phyloP scores from a whole-genome alignment of 2,888 invertebrate genomes.

The Stenoptilia bipunctidactyla region DNA sequence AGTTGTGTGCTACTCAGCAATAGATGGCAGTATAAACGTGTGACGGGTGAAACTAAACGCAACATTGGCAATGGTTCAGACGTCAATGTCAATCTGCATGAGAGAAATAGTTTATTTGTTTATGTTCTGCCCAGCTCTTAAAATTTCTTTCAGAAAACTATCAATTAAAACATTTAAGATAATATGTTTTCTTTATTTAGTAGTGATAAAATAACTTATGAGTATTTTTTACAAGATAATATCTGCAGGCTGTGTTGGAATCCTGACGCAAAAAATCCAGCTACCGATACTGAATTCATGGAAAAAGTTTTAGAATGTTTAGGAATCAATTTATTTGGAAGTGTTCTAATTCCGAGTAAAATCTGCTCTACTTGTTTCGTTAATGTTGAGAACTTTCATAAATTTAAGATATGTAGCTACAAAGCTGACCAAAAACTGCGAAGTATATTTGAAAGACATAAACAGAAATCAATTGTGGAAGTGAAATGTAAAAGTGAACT shows the following conservation, averaged over 20 bases:
- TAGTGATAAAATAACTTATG: conserved; percentile 19
- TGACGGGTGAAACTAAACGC: background rate
- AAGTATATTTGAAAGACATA: conserved; percentile 22
- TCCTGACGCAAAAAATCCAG: background rate
- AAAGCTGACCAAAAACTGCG: conserved; percentile 31
- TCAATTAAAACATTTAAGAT: too few species aligned
- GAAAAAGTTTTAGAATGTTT: conserved; percentile 39
- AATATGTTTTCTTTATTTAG: too few species aligned
- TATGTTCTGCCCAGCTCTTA: too few species aligned
- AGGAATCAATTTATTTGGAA: conserved; percentile 28
- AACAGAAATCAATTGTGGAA: background rate
- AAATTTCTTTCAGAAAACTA: too few species aligned
- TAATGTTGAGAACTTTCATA: conserved; percentile 34
- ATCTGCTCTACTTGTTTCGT: conserved; percentile 35
- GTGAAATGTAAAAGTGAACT: too few species aligned
- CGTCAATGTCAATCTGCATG: too few species aligned
- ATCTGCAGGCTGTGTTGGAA: conserved; percentile 50
- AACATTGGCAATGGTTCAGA: background rate
- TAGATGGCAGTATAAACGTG: conserved; percentile 2
- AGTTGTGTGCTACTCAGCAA: conserved; percentile 7
- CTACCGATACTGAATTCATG: conserved; percentile 14
- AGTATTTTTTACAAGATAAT: conserved; percentile 41
- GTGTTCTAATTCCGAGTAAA: conserved; percentile 26
- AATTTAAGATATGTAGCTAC: conserved; percentile 41
- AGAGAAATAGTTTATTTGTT: too few species aligned